These are phyloP conservation scores for Protobothrops mucrosquamatus DNA, from an alignment of 2,113 vertebrate genomes.

Conservation along the genomic window DNA sequence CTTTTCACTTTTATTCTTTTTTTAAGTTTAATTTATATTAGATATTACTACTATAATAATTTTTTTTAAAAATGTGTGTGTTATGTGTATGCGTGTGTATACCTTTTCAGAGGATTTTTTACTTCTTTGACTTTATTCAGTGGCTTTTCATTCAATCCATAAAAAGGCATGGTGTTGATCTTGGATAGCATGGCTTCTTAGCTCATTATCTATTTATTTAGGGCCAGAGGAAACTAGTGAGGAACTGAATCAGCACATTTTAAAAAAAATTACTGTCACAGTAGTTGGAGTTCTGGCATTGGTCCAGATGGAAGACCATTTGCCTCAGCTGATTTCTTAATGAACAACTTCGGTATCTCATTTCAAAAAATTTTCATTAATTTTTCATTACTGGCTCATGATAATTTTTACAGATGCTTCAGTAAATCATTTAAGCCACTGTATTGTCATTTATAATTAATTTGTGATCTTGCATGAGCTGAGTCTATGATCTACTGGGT, in stretches of 20 bases:
- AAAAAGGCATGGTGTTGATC: neutral
- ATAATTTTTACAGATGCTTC: neutral
- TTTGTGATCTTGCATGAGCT: neutral
- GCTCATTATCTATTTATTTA: neutral
- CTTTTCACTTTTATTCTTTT: neutral
- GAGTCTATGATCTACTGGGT: neutral
- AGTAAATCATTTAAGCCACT: neutral
- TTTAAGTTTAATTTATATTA: neutral
- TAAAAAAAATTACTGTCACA: neutral
- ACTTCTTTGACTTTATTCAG: neutral
- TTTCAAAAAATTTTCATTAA: neutral
- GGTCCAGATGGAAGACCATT: neutral
- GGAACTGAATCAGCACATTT: neutral
- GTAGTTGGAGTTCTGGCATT: neutral
- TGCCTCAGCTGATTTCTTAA: neutral
- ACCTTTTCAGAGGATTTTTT: neutral
- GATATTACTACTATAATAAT: neutral
- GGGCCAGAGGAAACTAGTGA: neutral
- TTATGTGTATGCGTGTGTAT: neutral
- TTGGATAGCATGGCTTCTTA: neutral
- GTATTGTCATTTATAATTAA: neutral
- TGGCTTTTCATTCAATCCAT: neutral
- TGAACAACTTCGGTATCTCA: neutral
- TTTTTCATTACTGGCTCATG: neutral
- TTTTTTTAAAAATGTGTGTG: neutral